Conservation (phyloP, 2,797 vertebrate species). For the Pseudochirops cupreus region DNA sequence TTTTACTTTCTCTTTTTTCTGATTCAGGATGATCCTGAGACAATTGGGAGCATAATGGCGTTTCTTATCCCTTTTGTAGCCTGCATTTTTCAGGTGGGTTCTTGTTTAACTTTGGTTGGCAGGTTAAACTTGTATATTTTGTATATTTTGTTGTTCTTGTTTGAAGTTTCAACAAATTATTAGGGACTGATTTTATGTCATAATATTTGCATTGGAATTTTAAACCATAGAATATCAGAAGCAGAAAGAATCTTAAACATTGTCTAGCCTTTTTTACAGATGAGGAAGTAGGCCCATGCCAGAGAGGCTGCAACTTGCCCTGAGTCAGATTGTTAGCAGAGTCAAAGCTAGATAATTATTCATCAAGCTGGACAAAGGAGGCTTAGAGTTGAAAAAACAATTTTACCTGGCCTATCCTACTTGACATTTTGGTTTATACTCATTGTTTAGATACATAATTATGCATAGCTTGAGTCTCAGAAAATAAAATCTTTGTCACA, state of each 20-base stretch:
- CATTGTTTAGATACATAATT: background rate
- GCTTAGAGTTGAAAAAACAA: background rate
- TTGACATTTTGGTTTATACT: background rate
- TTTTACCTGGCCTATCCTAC: background rate
- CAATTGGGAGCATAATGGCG: conserved; percentile 91
- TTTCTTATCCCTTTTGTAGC: conserved; percentile 94
- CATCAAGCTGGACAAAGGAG: background rate
- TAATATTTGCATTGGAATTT: background rate
- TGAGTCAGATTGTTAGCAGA: background rate
- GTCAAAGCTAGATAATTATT: background rate
- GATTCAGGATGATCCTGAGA: conserved; percentile 92
- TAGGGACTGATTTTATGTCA: background rate
- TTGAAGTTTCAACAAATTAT: background rate
- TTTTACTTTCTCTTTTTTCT: background rate
- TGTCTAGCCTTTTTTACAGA: background rate
- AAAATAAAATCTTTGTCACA: background rate
- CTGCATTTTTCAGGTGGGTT: conserved; percentile 93
- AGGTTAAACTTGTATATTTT: conserved; percentile 22
- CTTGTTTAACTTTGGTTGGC: background rate
- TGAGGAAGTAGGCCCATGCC: background rate
- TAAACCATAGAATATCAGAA: background rate
- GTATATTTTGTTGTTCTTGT: background rate
- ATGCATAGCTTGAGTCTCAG: background rate
- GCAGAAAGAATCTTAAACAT: background rate
- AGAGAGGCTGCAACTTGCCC: background rate